Evolutionary conservation across 2,888 invertebrate species (phyloP), one percentile per base, ranked within the genome.

Genomic region (Acrobasis consociella): DNA sequence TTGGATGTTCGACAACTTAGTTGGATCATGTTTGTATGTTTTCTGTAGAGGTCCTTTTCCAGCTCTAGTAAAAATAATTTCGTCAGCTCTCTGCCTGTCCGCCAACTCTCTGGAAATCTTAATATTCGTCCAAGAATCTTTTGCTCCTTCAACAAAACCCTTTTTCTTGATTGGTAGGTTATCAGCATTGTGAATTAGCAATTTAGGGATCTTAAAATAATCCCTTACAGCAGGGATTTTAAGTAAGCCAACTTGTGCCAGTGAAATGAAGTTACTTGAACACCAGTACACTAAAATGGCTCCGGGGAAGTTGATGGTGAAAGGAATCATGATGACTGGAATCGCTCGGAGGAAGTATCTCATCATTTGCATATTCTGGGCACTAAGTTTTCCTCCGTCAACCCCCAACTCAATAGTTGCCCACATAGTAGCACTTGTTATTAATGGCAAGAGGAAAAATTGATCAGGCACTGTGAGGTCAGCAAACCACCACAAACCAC

Each of bases 391-490:
- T 0, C 94, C 95, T 15, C 94, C 92, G 77, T 98, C 98, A 1
- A 96, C 95, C 59, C 98, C 97, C 31, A 97, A 73, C 74, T 97
- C 97, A 62, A 99, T 95, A 2, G 98, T 98, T 0, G 95, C 85
- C 83, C 94, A 95, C 76, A 99, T 89, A 0, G 99, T 98, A 0
- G 94, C 87, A 83, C 97, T 95, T 0, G 99, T 99, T 59, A 98
- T 91, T 0, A 98, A 8, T 0, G 99, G 99, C 63, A 99, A 89
- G 13, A 97, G 69, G 78, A 96, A 99, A 83, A 94, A 97, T 55
- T 98, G 99, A 92, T 99, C 99, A 2, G 96, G 94, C 10, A 97
- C 84, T 0, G 99, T 98, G 53, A 99, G 93, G 93, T 99, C 98
- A 3, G 94, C 91, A 82, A 99, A 99, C 99, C 99, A 99, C 74